Evolutionary conservation across 2,113 vertebrate species (phyloP).

Genomic region (Lagenorhynchus albirostris): DNA sequence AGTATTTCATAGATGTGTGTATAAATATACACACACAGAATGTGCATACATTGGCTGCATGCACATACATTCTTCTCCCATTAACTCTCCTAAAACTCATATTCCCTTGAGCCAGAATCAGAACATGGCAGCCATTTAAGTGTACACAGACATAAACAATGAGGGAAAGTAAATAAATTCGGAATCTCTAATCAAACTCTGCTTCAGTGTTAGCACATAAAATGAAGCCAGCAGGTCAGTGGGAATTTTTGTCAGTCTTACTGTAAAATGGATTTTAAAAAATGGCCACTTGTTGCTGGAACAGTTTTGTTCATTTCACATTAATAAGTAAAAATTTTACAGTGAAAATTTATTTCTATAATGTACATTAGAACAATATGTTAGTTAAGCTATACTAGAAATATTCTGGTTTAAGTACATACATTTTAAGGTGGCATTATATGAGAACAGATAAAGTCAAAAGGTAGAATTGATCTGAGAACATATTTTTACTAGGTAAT

Average conservation of each 20-base stretch:
- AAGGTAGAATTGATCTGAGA: not conserved
- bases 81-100: not conserved
- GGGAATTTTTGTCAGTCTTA: slow-evolving; percentile 18
- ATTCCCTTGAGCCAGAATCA: not conserved
- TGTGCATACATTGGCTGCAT: not conserved
- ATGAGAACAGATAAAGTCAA: not conserved
- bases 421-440: not conserved
- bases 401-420: not conserved
- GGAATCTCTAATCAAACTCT: not conserved
- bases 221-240: not conserved
- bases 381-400: not conserved
- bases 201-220: not conserved
- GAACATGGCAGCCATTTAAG: not conserved
- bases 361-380: not conserved
- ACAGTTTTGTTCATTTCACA: slow-evolving; percentile 17
- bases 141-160: not conserved
- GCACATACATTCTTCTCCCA: not conserved
- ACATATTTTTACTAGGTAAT: not conserved
- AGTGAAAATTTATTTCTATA: not conserved
- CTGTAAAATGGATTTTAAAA: not conserved
- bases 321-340: not conserved
- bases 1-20: not conserved
- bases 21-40: not conserved
- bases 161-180: not conserved
- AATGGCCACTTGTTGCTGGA: not conserved